Conservation (phyloP, 2,888 invertebrate species). For the Psylliodes chrysocephalus region DNA sequence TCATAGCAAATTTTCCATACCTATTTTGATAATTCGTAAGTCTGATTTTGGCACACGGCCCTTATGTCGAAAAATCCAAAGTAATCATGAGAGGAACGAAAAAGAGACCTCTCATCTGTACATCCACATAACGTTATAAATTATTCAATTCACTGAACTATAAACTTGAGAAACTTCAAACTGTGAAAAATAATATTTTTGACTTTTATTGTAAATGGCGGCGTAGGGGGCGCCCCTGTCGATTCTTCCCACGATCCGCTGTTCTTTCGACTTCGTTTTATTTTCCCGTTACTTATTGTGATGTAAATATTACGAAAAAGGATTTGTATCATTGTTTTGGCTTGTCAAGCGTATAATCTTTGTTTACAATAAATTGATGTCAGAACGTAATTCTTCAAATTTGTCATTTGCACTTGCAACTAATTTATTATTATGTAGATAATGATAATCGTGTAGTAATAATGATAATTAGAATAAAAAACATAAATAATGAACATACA, state of each 20-base stretch:
- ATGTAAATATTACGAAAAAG: conserved; percentile 37
- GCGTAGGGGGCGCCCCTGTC: conserved; percentile 49
- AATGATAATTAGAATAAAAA: too few relatives aligned
- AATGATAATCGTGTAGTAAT: too few relatives aligned
- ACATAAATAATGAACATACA: too few relatives aligned
- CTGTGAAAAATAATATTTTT: conserved; percentile 41
- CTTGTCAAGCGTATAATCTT: conserved; percentile 12
- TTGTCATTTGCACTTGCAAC: background rate
- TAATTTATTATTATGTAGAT: conserved; percentile 4
- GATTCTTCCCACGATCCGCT: conserved; percentile 48
- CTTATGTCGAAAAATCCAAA: too few relatives aligned
- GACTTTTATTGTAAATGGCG: conserved; percentile 38
- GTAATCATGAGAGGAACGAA: too few relatives aligned
- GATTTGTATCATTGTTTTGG: conserved; percentile 31
- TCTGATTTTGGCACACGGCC: too few relatives aligned
- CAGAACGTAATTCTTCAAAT: background rate
- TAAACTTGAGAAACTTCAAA: conserved; percentile 32
- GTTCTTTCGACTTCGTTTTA: conserved; percentile 26
- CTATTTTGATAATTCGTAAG: too few relatives aligned
- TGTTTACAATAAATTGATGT: conserved; percentile 5
- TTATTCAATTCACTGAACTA: conserved; percentile 10
- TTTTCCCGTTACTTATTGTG: conserved; percentile 30
- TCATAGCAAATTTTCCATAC: too few relatives aligned
- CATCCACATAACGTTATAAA: too few relatives aligned
- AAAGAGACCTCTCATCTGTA: too few relatives aligned